These are phyloP conservation scores for Enteromius argenteus DNA, from an alignment of 2,797 vertebrate species.

Conservation along the genomic window DNA sequence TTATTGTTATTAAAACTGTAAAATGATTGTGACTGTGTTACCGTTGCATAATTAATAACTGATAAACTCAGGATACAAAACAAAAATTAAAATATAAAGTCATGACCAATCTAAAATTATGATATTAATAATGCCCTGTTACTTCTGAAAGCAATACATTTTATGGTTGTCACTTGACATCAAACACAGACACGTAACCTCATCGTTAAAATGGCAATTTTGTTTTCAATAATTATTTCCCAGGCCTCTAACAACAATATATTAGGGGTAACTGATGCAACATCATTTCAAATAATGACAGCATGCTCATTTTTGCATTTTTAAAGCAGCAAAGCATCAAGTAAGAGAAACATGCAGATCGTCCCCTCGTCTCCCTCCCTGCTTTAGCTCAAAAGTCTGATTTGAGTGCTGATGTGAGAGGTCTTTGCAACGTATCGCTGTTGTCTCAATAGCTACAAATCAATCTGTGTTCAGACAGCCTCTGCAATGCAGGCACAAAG, in stretches of 20 bases:
- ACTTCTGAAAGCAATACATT: not conserved
- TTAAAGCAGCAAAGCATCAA: constrained; percentile 26
- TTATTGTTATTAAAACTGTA: not conserved
- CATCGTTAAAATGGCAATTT: constrained; percentile 3
- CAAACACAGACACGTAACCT: not conserved
- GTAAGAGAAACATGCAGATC: constrained; percentile 42
- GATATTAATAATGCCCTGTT: not conserved
- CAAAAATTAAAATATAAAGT: not conserved
- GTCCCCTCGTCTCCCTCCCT: constrained; percentile 23
- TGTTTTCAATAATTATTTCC: constrained; percentile 26
- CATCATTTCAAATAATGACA: not conserved
- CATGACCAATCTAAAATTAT: not conserved
- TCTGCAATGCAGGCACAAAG: constrained; percentile 79
- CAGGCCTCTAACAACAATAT: not conserved
- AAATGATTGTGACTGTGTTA: not conserved
- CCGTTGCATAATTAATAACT: not conserved
- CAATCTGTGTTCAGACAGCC: constrained; percentile 75
- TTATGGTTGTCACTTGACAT: constrained; percentile 30
- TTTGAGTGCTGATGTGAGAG: constrained; percentile 68
- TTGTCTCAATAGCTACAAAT: constrained; percentile 78
- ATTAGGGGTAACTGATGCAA: not conserved
- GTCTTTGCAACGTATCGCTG: constrained; percentile 69
- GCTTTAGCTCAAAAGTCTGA: constrained; percentile 60
- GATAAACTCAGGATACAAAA: not conserved
- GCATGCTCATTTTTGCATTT: not conserved